These are phyloP conservation scores for Hafferia zeledoni DNA, from an alignment of 2,797 vertebrate species.

Conservation along the genomic window DNA sequence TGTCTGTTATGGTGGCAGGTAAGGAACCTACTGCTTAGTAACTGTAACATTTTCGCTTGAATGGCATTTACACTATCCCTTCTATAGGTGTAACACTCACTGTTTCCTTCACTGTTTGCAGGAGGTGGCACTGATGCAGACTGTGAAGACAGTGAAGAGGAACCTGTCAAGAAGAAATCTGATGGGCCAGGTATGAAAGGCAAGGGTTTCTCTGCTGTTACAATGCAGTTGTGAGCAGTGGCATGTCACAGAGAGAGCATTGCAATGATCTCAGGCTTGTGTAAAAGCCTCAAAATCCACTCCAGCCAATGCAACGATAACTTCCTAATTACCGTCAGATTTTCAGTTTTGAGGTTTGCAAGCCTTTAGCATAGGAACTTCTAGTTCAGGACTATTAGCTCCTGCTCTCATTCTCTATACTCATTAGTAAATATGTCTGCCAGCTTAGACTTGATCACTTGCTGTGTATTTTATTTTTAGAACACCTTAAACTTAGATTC, in stretches of 20 bases:
- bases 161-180: slow-evolving; percentile 84
- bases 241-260: accelerated
- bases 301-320: neutral
- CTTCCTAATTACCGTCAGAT: neutral
- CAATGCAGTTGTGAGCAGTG: neutral
- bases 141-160: slow-evolving; percentile 85
- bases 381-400: neutral
- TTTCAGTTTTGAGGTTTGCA: neutral
- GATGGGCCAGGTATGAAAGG: slow-evolving; percentile 86
- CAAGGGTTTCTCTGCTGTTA: neutral
- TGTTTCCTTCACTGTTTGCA: neutral
- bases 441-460: neutral
- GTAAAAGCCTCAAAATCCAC: neutral
- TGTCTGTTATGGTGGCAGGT: neutral
- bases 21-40: neutral
- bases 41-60: neutral
- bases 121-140: slow-evolving; percentile 85
- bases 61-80: neutral
- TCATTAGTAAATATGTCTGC: neutral
- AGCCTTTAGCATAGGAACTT: neutral
- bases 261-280: neutral
- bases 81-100: neutral
- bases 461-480: neutral
- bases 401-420: neutral
- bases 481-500: neutral